phyloP scores from a whole-genome alignment of 2,888 invertebrate genomes.

The Theretra japonica region DNA sequence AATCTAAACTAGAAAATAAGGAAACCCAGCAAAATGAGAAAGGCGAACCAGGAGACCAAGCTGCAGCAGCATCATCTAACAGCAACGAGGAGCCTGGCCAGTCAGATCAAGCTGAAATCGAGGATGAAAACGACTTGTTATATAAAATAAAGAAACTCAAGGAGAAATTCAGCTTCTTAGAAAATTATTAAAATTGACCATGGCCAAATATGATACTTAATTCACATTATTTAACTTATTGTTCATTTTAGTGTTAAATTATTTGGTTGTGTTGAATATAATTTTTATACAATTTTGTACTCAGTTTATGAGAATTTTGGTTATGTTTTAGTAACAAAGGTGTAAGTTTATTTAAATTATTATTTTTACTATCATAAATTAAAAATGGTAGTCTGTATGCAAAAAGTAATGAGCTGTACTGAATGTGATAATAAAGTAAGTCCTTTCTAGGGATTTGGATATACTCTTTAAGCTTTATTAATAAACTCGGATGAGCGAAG shows the following conservation, averaged over 20 bases:
- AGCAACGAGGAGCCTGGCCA: background rate
- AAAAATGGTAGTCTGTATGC: background rate
- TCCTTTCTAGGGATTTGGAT: background rate
- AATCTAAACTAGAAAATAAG: no score
- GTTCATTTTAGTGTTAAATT: background rate
- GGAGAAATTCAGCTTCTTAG: conserved; percentile 59
- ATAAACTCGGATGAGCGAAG: no score
- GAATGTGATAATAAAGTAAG: conserved; percentile 4
- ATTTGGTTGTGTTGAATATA: conserved; percentile 1
- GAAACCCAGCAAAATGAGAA: no score
- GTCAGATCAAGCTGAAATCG: conserved; percentile 60
- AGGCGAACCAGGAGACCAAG: background rate
- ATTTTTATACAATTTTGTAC: background rate
- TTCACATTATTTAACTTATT: background rate
- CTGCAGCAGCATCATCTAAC: background rate
- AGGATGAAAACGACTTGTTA: conserved; percentile 71
- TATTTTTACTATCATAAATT: background rate
- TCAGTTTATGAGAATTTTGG: background rate
- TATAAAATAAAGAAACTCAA: conserved; percentile 64
- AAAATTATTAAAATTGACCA: background rate
- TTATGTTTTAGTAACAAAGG: conserved; percentile 14
- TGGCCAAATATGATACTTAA: background rate
- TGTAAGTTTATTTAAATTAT: background rate
- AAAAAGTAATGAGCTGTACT: background rate
- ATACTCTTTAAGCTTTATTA: no score